Evolutionary conservation across 2,797 vertebrate species (phyloP), one percentile per base, ranked within the genome.

Genomic region (Antrozous pallidus): DNA sequence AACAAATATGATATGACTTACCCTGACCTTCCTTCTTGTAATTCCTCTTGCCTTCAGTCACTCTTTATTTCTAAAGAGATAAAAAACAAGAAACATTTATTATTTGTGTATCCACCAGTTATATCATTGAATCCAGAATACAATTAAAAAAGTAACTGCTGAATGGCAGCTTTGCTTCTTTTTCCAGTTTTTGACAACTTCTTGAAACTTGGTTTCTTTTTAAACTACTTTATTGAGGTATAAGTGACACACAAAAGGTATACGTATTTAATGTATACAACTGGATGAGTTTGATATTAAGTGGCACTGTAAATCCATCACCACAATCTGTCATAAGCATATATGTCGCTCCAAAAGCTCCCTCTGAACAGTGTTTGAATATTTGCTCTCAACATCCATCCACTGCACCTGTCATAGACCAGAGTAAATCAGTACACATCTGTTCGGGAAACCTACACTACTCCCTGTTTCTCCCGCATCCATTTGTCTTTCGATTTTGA

Each of bases 11-110:
- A 45, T 56, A 3, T 8, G 88, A 97, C 97, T 98, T 86, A 98
- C 97, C 83, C 87, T 93, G 94, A 58, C 49, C 71, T 93, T 63
- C 28, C 80, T 75, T 91, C 94, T 56, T 45, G 42, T 69, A 91
- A 80, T 49, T 80, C n/a, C 49, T 61, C 58, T 61, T 42, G 33
- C 22, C 31, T 78, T 97, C 73, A 95, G 24, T 96, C 91, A 74
- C 49, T 71, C 45, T 47, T 33, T 38, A 56, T 95, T 45, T 91
- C 97, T 98, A 90, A 94, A 95, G 88, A 91, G 92, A 91, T 67
- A 95, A 7, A 51, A 96, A 93, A 3, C 3, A 90, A 20, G 9
- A 91, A 96, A 13, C n/a, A 74, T 17, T 93, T 89, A 95, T 42
- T 78, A 71, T 78, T 49, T 28, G 0, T 90, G 31, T 38, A 47